Evolutionary conservation across 2,797 vertebrate species (phyloP), one percentile per base, ranked within the genome.

Genomic region (Thalassophryne amazonica): DNA sequence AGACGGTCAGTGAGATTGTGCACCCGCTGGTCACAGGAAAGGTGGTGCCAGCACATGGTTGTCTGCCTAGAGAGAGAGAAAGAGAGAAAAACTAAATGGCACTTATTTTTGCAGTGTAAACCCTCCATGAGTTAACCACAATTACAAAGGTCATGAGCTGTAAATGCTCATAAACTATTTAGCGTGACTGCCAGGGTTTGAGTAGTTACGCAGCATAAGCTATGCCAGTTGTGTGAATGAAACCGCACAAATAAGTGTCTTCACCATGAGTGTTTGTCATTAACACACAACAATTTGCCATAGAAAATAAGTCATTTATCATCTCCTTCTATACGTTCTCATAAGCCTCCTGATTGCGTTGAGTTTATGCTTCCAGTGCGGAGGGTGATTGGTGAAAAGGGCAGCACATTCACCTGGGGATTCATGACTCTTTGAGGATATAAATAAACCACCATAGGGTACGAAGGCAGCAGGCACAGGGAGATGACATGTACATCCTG

Each of bases 311-410:
- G 40, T 38, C 43, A 76, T 62, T 63, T 25, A 62, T 65, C 12
- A 22, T 57, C 22, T 59, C 33, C n/a, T n/a, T n/a, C n/a, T n/a
- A 62, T 68, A 45, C 46, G 60, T 42, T 56, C 33, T 45, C 17
- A 63, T 7, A 1, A 40, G 23, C 27, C 42, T 50, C 27, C 34
- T 46, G 28, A 2, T 48, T 55, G 61, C 49, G 47, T 33, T 24
- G 57, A 56, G 43, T 60, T 62, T 63, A 58, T 33, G 22, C 22
- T 56, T 68, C 33, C 46, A 55, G 64, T 61, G 66, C 37, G 34
- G 27, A 69, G 79, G 88, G 85, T 81, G 80, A 89, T 86, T 60
- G 63, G 66, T 69, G 72, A 78, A 86, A 89, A 89, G 84, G 85
- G 79, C 81, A 88, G 59, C 63, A 72, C 68, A 78, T 80, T 88